These are phyloP conservation scores for Agapornis canus DNA, from an alignment of 2,797 vertebrate species.

Conservation along the genomic window DNA sequence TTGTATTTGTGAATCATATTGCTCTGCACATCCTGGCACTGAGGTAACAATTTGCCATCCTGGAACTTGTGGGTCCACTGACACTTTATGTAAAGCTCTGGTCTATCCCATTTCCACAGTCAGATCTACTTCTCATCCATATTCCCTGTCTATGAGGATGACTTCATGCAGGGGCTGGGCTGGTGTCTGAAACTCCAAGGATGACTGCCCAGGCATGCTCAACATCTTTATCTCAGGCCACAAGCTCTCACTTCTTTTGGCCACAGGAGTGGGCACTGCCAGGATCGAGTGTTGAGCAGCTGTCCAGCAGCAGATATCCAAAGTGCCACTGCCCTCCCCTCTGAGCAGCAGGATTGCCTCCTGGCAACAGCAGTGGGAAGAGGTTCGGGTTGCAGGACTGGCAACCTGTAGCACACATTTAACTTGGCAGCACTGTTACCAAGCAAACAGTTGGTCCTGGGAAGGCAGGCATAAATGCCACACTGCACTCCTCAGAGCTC, in stretches of 20 bases:
- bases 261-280: rapidly evolving
- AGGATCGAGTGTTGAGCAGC: not conserved
- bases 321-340: not conserved
- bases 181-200: not conserved
- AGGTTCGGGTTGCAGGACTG: not conserved
- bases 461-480: not conserved
- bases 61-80: not conserved
- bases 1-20: not conserved
- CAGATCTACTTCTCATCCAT: not conserved
- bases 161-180: not conserved
- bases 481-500: not conserved
- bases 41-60: rapidly evolving
- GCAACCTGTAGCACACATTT: not conserved
- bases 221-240: not conserved
- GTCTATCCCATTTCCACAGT: not conserved
- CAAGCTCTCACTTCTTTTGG: not conserved
- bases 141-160: not conserved
- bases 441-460: not conserved
- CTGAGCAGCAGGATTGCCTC: not conserved
- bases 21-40: not conserved
- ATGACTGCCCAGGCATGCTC: not conserved
- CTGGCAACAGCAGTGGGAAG: not conserved
- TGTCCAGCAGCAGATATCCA: not conserved
- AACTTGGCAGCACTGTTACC: not conserved
- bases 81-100: not conserved